These are phyloP conservation scores for Saguinus imperator DNA, from an alignment of 2,113 vertebrate species.

Conservation along the genomic window DNA sequence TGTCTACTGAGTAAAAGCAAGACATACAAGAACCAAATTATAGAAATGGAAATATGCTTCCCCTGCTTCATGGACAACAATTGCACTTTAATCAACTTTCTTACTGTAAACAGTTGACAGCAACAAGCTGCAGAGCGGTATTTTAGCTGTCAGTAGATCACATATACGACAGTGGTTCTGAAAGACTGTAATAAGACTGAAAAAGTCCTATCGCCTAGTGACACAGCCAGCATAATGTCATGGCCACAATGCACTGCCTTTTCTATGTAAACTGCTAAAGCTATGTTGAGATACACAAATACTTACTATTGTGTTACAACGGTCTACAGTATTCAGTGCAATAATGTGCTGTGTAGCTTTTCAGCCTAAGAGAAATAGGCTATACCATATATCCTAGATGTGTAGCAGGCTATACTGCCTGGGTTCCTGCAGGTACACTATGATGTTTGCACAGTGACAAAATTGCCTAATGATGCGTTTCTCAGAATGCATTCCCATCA, in stretches of 20 bases:
- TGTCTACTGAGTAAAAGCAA: background rate
- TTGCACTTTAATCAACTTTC: background rate
- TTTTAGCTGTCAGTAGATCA: background rate
- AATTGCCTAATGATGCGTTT: background rate
- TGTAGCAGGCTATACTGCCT: background rate
- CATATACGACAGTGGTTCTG: background rate
- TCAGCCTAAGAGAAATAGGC: background rate
- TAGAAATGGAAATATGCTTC: background rate
- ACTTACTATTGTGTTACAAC: background rate
- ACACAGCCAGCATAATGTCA: background rate
- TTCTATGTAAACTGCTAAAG: background rate
- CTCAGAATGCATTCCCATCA: background rate
- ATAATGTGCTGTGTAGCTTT: background rate
- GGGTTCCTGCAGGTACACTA: background rate
- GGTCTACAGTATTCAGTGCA: background rate
- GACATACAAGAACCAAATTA: background rate
- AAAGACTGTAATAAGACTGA: background rate
- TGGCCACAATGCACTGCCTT: background rate
- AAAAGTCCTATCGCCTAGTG: background rate
- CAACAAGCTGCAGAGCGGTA: background rate
- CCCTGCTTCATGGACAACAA: background rate
- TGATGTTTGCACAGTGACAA: background rate
- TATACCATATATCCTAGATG: background rate
- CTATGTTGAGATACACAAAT: background rate
- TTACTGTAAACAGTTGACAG: conserved; percentile 10